A percentile compares a stretch with the other conserved stretches of the same genome.
Conservation (phyloP, 2,113 vertebrate species). For the Parus major region DNA sequence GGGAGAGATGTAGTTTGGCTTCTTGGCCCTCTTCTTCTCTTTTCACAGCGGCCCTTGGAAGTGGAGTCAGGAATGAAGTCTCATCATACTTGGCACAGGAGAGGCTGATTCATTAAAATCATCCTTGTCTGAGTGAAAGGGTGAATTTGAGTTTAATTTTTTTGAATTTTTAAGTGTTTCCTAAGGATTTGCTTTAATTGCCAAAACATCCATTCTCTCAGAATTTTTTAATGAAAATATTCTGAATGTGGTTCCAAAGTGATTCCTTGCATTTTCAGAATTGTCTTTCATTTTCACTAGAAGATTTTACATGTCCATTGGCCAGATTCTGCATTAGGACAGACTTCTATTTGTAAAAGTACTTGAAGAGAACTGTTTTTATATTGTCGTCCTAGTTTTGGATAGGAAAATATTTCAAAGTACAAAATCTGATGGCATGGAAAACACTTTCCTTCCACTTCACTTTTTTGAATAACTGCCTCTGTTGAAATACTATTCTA, state of each 20-base stretch:
- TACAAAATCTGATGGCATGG: slow-evolving; percentile 14
- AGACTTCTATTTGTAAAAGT: not conserved
- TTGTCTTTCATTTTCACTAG: not conserved
- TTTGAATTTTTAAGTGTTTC: not conserved
- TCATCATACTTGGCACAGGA: not conserved
- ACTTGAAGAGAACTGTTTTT: slow-evolving; percentile 16
- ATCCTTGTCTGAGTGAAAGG: not conserved
- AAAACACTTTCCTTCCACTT: slow-evolving; percentile 41
- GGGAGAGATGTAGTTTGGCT: not conserved
- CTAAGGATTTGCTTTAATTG: not conserved
- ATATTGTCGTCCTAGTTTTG: slow-evolving; percentile 40
- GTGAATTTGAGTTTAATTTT: not conserved
- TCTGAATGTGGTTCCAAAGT: not conserved
- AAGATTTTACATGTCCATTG: not conserved
- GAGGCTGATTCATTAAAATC: not conserved
- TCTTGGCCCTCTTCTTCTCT: not conserved
- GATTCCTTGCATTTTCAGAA: not conserved
- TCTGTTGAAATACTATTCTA: slow-evolving; percentile 18
- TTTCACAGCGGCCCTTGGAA: not conserved
- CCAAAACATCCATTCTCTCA: not conserved
- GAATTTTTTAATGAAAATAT: not conserved
- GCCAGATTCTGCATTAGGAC: not conserved
- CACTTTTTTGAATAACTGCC: slow-evolving; percentile 7
- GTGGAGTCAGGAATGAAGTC: not conserved
- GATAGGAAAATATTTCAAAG: slow-evolving; percentile 55